A percentile compares a stretch with the other conserved stretches of the same genome.
Evolutionary conservation across 2,888 invertebrate species (phyloP).

Genomic region (Tetramorium bicarinatum): DNA sequence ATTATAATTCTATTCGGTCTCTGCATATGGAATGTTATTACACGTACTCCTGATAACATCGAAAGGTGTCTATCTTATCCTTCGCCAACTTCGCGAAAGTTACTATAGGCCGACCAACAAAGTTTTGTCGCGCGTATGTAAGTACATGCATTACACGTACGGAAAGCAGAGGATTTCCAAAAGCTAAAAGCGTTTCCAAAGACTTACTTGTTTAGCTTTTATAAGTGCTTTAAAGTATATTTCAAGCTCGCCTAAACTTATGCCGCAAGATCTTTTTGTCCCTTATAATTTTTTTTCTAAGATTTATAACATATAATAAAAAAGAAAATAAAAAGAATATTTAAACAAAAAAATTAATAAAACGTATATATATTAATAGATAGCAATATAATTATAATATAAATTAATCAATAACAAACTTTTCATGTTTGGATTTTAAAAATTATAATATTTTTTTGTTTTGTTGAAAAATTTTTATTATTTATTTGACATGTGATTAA

Average conservation of each 20-base stretch:
- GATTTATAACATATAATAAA: neutral
- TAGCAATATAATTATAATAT: neutral
- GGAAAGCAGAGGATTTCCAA: conserved; percentile 11
- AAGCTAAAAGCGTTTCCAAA: conserved; percentile 29
- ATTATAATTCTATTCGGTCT: conserved; percentile 69
- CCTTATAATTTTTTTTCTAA: neutral
- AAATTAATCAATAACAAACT: neutral
- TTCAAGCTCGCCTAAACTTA: neutral
- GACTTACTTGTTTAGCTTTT: neutral
- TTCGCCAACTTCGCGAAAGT: conserved; percentile 49
- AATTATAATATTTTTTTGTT: neutral
- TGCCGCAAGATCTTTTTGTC: neutral
- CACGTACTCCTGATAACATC: conserved; percentile 56
- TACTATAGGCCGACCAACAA: conserved; percentile 56
- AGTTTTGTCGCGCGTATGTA: conserved; percentile 45
- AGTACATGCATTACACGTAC: conserved; percentile 16
- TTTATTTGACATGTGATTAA: neutral
- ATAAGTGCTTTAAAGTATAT: conserved; percentile 19
- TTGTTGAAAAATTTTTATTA: neutral
- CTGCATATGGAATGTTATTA: conserved; percentile 67
- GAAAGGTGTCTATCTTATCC: conserved; percentile 65
- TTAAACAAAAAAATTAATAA: neutral
- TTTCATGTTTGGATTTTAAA: neutral
- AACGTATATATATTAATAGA: neutral
- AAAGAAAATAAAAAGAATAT: neutral